A percentile compares a stretch with the other conserved stretches of the same genome.
phyloP scores from a whole-genome alignment of 2,113 vertebrate species.

The Larimichthys crocea region DNA sequence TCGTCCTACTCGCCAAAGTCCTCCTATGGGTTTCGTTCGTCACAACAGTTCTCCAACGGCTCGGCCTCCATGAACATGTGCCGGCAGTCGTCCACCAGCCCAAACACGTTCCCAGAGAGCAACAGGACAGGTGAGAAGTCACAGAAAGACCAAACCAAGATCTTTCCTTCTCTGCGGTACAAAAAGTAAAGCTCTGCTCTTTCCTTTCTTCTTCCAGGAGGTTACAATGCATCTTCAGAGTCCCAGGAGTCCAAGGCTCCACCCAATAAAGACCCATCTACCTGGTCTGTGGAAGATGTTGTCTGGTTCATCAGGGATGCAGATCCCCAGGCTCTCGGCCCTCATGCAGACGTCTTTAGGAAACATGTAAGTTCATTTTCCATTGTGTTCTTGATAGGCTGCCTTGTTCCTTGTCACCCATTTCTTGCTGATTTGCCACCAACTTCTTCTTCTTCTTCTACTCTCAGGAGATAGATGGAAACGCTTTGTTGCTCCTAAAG shows the following conservation, averaged over 20 bases:
- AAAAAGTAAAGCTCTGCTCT: background rate
- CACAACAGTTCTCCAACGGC: conserved; percentile 79
- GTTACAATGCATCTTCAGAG: conserved; percentile 86
- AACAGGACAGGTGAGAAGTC: conserved; percentile 88
- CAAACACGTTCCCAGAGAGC: conserved; percentile 83
- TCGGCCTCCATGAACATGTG: conserved; percentile 77
- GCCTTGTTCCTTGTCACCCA: background rate
- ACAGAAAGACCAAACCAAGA: background rate
- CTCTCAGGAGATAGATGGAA: conserved; percentile 95
- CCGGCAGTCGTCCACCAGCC: conserved; percentile 85
- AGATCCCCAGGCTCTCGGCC: conserved; percentile 93
- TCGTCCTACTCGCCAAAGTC: conserved; percentile 82
- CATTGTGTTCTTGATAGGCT: background rate
- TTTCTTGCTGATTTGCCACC: background rate
- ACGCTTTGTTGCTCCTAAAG: conserved; percentile 93
- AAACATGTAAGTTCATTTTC: conserved; percentile 87
- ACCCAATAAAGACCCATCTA: conserved; percentile 89
- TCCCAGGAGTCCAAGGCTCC: conserved; percentile 82
- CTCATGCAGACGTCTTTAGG: conserved; percentile 92
- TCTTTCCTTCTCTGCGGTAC: background rate
- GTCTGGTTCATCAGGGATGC: conserved; percentile 93
- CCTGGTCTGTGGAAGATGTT: conserved; percentile 93
- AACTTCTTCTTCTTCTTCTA: conserved; percentile 7
- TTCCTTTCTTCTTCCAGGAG: conserved; percentile 65
- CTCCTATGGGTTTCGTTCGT: conserved; percentile 80